A percentile compares a stretch with the other conserved stretches of the same genome.
These are phyloP conservation scores for Silvanus unidentatus DNA, from an alignment of 2,888 invertebrate species.

Conservation along the genomic window DNA sequence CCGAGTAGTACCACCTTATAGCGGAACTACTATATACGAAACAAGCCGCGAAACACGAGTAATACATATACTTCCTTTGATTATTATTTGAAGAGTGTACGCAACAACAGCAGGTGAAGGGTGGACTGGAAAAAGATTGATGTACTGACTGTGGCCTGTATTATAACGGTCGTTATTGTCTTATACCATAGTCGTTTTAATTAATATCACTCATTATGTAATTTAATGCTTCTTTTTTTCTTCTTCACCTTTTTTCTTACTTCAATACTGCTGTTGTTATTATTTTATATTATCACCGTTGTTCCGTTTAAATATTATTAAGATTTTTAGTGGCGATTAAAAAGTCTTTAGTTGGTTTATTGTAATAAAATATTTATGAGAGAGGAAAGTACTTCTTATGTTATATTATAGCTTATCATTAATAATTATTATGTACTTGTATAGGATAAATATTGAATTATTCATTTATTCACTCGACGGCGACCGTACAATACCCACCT, in stretches of 20 bases:
- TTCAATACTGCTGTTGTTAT: not conserved
- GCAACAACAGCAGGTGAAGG: conserved; percentile 22
- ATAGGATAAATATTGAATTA: too few relatives aligned
- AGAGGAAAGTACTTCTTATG: too few relatives aligned
- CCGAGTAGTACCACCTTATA: conserved; percentile 6
- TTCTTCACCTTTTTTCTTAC: not conserved
- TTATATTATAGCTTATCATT: not conserved
- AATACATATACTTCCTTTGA: conserved; percentile 1
- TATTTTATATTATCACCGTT: not conserved
- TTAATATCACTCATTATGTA: conserved; percentile 20
- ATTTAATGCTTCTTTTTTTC: conserved; percentile 4
- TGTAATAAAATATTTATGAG: too few relatives aligned
- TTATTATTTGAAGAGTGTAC: conserved; percentile 2
- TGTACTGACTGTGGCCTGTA: conserved; percentile 19
- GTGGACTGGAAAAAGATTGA: conserved; percentile 26
- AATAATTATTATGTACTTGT: not conserved
- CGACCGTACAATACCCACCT: too few relatives aligned
- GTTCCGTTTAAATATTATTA: conserved; percentile 4
- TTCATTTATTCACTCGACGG: too few relatives aligned
- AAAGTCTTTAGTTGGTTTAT: not conserved
- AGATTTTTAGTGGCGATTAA: conserved; percentile 2
- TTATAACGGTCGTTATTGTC: conserved; percentile 24
- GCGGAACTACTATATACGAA: conserved; percentile 6
- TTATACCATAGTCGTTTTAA: conserved; percentile 18
- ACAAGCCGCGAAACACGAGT: not conserved